These are phyloP conservation scores for Urocynchramus pylzowi DNA, from an alignment of 2,113 vertebrate genomes.

Conservation along the genomic window DNA sequence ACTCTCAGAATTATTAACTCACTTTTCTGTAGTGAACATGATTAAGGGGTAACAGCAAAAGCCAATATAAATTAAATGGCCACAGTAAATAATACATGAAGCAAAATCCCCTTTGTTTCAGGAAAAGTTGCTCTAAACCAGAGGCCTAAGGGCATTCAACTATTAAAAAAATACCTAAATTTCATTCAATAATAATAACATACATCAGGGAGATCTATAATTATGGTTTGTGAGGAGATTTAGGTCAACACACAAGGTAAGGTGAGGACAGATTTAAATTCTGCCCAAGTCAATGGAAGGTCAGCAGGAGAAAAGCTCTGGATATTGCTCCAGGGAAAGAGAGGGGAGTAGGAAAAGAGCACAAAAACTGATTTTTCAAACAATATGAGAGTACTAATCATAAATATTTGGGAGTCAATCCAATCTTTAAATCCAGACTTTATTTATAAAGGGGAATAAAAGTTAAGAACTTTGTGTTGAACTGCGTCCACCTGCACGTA, in stretches of 20 bases:
- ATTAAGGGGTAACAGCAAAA: slow-evolving; percentile 10
- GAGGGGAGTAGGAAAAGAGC: not conserved
- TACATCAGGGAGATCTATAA: not conserved
- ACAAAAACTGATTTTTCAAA: not conserved
- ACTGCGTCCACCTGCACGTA: not conserved
- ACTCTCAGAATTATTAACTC: not conserved
- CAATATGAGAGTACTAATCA: not conserved
- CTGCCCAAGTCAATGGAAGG: not conserved
- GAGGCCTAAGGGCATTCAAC: not conserved
- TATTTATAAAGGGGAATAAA: not conserved
- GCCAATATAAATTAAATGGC: slow-evolving; percentile 33
- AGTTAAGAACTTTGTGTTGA: not conserved
- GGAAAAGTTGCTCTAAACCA: not conserved
- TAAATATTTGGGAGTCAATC: not conserved
- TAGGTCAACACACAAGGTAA: not conserved
- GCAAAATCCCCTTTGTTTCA: slow-evolving; percentile 12
- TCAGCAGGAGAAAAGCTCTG: not conserved
- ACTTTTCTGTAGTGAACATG: not conserved
- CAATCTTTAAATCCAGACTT: not conserved
- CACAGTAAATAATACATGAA: slow-evolving; percentile 31
- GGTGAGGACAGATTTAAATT: not conserved
- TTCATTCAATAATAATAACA: not conserved
- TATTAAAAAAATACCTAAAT: not conserved
- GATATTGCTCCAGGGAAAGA: not conserved
- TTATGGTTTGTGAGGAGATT: not conserved